Percentiles rank a stretch among this genome's conserved stretches.
Conservation (phyloP, 2,797 vertebrate species). For the Steatocranus sp. region DNA sequence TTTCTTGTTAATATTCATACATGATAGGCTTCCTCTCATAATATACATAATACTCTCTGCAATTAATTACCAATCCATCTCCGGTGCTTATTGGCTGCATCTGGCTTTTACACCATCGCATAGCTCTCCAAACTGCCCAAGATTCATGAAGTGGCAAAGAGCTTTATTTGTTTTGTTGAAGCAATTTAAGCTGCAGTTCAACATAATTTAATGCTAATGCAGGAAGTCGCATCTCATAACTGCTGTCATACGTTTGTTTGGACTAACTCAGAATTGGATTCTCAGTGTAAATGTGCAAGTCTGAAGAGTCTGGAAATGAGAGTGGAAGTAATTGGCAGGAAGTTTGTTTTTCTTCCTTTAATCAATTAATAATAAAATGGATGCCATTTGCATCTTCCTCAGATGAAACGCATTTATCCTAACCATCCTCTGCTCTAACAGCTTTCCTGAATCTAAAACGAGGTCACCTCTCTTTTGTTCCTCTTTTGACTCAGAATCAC, state of each 20-base stretch:
- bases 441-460: neutral
- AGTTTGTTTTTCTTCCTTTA: neutral
- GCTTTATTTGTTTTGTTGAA: conserved; percentile 19
- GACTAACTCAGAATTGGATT: conserved; percentile 9
- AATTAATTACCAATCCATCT: neutral
- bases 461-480: neutral
- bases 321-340: conserved; percentile 7
- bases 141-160: neutral
- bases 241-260: conserved; percentile 10
- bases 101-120: neutral
- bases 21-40: neutral
- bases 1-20: neutral
- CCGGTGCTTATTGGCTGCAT: neutral
- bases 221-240: neutral
- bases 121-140: neutral
- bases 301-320: neutral
- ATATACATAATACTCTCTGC: neutral
- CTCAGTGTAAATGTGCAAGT: neutral
- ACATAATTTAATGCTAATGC: conserved; percentile 30
- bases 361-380: neutral
- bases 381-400: neutral
- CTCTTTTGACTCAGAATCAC: conserved; percentile 86
- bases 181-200: conserved; percentile 36
- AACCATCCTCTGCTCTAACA: neutral
- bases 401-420: neutral